phyloP scores from a whole-genome alignment of 2,113 vertebrate species.

The Phalacrocorax aristotelis region DNA sequence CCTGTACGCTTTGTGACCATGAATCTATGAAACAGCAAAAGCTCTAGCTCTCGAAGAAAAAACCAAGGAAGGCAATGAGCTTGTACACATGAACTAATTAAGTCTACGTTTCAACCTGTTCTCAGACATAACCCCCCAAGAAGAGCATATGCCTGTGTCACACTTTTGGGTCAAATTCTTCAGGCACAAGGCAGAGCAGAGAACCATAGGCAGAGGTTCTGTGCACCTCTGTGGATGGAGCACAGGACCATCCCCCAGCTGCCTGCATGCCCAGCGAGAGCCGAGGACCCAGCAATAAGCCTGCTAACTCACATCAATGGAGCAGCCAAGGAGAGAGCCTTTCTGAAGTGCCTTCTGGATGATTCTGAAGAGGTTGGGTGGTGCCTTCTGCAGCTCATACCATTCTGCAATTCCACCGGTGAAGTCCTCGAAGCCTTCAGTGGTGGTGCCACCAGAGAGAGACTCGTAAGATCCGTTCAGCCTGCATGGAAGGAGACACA shows the following conservation, averaged over 20 bases:
- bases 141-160: not conserved
- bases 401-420: conserved; percentile 91
- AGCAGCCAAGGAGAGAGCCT: conserved; percentile 91
- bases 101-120: not conserved
- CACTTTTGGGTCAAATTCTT: not conserved
- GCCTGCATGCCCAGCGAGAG: not conserved
- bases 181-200: not conserved
- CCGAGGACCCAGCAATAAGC: not conserved
- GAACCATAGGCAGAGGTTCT: not conserved
- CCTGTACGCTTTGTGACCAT: rapidly evolving
- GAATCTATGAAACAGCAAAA: not conserved
- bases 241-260: not conserved
- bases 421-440: conserved; percentile 94
- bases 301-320: conserved; percentile 85
- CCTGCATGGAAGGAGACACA: conserved; percentile 40
- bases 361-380: conserved; percentile 86
- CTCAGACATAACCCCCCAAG: not conserved
- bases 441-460: conserved; percentile 89
- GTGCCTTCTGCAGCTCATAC: conserved; percentile 84
- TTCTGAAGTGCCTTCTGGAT: conserved; percentile 87
- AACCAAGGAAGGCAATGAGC: not conserved
- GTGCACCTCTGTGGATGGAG: not conserved
- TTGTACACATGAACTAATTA: not conserved
- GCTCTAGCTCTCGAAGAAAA: not conserved
- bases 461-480: conserved; percentile 90